A percentile compares a stretch with the other conserved stretches of the same genome.
phyloP scores from a whole-genome alignment of 2,888 invertebrate genomes.

The Plagiodera versicolora region DNA sequence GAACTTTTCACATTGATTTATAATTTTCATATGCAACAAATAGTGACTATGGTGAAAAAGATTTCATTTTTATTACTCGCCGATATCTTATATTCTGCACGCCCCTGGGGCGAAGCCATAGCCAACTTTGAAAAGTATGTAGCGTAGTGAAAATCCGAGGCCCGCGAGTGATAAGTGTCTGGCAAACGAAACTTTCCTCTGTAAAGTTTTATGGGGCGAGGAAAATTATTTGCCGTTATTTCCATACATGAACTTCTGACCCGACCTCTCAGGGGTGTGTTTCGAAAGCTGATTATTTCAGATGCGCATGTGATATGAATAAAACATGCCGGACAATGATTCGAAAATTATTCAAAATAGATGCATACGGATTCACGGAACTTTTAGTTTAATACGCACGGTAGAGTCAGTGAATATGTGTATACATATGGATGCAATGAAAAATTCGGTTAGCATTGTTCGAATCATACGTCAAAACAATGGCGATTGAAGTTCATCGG shows the following conservation, averaged over 20 bases:
- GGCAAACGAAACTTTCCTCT: conserved; percentile 16
- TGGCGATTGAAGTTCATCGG: too few relatives aligned
- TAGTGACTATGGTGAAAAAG: too few relatives aligned
- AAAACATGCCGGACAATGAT: background rate
- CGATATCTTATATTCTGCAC: background rate
- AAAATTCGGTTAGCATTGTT: background rate
- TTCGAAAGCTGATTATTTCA: conserved; percentile 10
- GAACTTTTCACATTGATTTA: too few relatives aligned
- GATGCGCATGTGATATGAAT: conserved; percentile 1
- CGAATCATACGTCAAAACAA: too few relatives aligned
- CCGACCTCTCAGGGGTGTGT: conserved; percentile 1
- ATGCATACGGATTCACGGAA: background rate
- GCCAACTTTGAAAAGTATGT: conserved; percentile 15
- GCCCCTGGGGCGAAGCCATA: background rate
- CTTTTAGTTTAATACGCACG: background rate
- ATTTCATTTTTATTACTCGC: too few relatives aligned
- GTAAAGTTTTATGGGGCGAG: conserved; percentile 18
- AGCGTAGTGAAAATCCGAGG: conserved; percentile 17
- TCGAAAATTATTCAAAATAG: background rate
- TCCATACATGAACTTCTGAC: conserved; percentile 16
- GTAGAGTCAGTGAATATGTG: background rate
- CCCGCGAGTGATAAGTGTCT: conserved; percentile 19
- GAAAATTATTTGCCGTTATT: conserved; percentile 18
- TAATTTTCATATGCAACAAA: too few relatives aligned
- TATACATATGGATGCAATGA: background rate